Percentiles rank a stretch among this genome's conserved stretches.
Evolutionary conservation across 2,888 invertebrate species (phyloP).

Genomic region (Shargacucullia verbasci): DNA sequence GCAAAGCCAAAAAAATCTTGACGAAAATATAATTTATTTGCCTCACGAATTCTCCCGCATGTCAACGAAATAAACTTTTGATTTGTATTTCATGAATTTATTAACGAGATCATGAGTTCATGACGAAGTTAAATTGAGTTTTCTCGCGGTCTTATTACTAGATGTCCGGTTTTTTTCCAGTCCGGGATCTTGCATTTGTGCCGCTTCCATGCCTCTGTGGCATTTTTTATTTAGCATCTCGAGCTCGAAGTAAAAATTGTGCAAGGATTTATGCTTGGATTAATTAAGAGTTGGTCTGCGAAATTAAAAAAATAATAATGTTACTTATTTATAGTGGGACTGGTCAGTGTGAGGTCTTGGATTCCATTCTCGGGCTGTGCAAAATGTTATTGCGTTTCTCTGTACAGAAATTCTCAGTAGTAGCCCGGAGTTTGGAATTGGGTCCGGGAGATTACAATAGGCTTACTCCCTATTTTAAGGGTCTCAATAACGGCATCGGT

Average conservation of each 20-base stretch:
- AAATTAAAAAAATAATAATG: slow-evolving; percentile 9
- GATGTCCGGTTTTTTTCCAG: slow-evolving; percentile 28
- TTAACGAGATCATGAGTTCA: slow-evolving; percentile 72
- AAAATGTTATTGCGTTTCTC: no score
- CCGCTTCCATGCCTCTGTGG: slow-evolving; percentile 22
- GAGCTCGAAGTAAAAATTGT: slow-evolving; percentile 1
- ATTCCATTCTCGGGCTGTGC: no score
- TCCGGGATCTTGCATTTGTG: slow-evolving; percentile 35
- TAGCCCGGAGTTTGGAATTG: no score
- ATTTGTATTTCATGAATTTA: slow-evolving; percentile 82
- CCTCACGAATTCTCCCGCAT: slow-evolving; percentile 19
- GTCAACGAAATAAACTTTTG: slow-evolving; percentile 60
- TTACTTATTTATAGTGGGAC: no score
- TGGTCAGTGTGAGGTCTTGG: no score
- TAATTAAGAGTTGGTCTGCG: slow-evolving; percentile 34
- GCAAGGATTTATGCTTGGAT: slow-evolving; percentile 8
- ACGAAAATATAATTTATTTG: no score
- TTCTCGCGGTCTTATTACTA: slow-evolving; percentile 63
- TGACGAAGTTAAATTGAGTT: slow-evolving; percentile 77
- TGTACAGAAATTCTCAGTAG: no score
- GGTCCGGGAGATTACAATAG: no score
- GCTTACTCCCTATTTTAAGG: no score
- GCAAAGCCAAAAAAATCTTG: no score
- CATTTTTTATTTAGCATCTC: slow-evolving; percentile 18
- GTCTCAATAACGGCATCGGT: no score